phyloP scores from a whole-genome alignment of 2,113 vertebrate species.

The Dipodomys ordii region DNA sequence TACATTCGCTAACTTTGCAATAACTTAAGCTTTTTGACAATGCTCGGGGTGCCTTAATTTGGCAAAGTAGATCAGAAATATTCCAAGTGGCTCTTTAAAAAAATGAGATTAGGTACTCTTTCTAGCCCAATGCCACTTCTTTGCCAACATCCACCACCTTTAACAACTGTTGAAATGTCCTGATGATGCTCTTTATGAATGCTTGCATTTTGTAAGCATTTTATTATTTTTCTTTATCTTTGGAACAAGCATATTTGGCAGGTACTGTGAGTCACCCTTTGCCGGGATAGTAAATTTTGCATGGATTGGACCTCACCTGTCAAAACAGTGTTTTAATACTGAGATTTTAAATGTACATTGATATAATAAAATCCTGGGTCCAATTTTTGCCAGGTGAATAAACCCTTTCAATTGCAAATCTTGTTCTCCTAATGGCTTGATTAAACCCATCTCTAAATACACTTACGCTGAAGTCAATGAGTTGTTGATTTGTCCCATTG shows the following conservation, averaged over 20 bases:
- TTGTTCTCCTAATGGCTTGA: neutral
- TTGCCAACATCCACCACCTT: neutral
- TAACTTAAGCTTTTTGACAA: neutral
- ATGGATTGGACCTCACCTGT: neutral
- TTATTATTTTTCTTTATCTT: slow-evolving; percentile 34
- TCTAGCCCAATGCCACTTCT: neutral
- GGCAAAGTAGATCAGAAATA: neutral
- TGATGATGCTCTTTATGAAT: neutral
- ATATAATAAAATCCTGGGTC: slow-evolving; percentile 25
- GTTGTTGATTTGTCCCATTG: neutral
- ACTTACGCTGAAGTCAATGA: neutral
- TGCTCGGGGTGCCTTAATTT: neutral
- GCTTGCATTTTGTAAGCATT: neutral
- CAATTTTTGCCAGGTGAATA: slow-evolving; percentile 45
- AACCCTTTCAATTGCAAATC: slow-evolving; percentile 53
- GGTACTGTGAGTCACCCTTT: neutral
- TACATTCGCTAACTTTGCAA: neutral
- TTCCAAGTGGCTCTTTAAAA: neutral
- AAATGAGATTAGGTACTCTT: neutral
- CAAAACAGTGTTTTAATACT: slow-evolving; percentile 19
- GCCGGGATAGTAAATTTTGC: neutral
- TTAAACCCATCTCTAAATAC: slow-evolving; percentile 24
- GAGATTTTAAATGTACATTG: neutral
- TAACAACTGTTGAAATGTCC: neutral
- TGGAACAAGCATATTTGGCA: neutral